Evolutionary conservation across 2,797 vertebrate species (phyloP), one percentile per base, ranked within the genome.

Genomic region (Spizella passerina): DNA sequence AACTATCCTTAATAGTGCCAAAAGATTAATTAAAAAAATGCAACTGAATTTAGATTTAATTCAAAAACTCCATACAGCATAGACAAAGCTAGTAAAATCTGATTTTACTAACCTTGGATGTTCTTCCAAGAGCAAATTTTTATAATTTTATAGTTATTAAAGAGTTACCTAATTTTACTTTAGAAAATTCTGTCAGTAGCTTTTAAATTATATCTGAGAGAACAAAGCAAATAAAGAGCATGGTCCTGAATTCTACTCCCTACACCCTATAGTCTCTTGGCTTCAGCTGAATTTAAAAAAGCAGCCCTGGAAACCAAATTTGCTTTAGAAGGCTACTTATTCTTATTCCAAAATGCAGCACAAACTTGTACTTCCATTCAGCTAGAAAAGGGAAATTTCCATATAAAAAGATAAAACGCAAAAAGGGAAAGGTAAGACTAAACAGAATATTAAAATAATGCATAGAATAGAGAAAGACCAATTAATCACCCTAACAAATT

Each of bases 281-380:
- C 82, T 87, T 92, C 76, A 91, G 46, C 23, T 87, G 49, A 91
- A 86, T 49, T 64, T n/a, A 81, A 52, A 50, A 77, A 94, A 95
- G 55, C 60, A 96, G 63, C 34, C 61, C 86, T 85, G 68, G 95
- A 97, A 96, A 83, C 71, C 38, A 90, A 89, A 44, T 83, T 88
- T 94, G 60, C 90, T 96, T 96, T 70, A 92, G 66, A 89, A 96
- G 93, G 61, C 90, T 77, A 93, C 59, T 96, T 96, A 81, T 81
- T 92, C 94, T 97, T 72, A 91, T 72, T 96, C 88, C 65, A 36
- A 92, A 77, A 61, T 61, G 59, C 76, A 91, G 43, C 24, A 66
- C 91, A 97, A 96, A 91, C 83, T 91, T 84, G 84, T 49, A 94
- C 44, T 69, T 77, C 66, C 65, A 91, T 82, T 85, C 90, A 95